Evolutionary conservation across 2,797 vertebrate genomes (phyloP), one percentile per base, ranked within the genome.

Genomic region (Hozukius guyotensis): DNA sequence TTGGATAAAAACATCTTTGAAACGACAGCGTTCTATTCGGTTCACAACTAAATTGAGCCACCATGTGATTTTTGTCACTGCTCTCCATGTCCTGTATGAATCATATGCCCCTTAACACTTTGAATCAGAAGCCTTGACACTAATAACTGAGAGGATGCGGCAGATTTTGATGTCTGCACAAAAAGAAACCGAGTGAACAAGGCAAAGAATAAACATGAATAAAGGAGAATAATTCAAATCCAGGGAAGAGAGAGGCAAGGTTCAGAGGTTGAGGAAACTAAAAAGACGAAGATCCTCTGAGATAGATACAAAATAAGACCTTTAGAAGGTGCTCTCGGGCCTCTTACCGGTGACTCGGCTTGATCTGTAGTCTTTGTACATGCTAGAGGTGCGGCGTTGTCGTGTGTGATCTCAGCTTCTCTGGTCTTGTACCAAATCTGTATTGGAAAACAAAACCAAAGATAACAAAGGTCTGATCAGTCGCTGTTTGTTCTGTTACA

Each of bases 291-390:
- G 7, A 72, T 74, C 65, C 59, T 85, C 31, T 6, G 29, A 56
- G 60, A 64, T 11, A 18, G 25, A 60, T 24, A 79, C 24, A 70
- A 72, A 75, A 77, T 74, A 80, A 79, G 27, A 82, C 56, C 73
- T 87, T 64, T 65, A 52, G 22, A 62, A 56, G 61, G 75, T 66
- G 61, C 52, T 60, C 18, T 38, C 59, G n/a, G 32, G 64, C 66
- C 62, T 87, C 94, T 93, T 93, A 96, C 96, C 94, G 91, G 92
- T 70, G 78, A 89, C 90, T 91, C 91, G 75, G 77, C 88, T 89
- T 75, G 93, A 77, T 91, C 93, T 94, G 92, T 82, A 93, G 83
- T 95, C 94, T 91, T 94, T 93, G 94, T 91, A 94, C 96, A 96
- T 96, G 76, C 68, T 93, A 86, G 67, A 77, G 72, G 75, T 38